Base-by-base conservation (phyloP, 2,888 invertebrate genomes). In the Scrobipalpa costella region DNA sequence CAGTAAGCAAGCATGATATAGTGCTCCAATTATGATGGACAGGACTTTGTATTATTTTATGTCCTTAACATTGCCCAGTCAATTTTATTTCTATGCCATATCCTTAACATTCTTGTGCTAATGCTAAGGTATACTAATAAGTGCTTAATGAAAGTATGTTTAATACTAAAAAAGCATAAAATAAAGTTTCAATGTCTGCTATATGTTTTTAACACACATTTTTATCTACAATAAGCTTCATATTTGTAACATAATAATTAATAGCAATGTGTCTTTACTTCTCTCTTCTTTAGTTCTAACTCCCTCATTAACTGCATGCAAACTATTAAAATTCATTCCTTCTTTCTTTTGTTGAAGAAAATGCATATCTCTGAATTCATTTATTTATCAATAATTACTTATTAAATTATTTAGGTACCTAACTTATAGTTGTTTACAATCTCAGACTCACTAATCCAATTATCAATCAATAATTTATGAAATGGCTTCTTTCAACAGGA, bases 91-190 rank as follows among this genome's bases (percentile, higher is more conserved):
- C 63, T 67, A 67, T 85, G 86, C 87, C 87, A 87, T 87, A 88
- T 80, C 86, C 87, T 83, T 79, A 80, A 79, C 86, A 87, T 87
- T 86, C 76, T 73, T 67, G 70, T 81, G 82, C 70, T 71, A 49
- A 59, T 33, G 36, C 36, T 34, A 11, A 19, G 3, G 13, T 27
- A 27, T 27, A 40, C 9, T 50, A 21, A 11, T 11, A 50, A 50
- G 19, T 11, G 6, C n/a, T 47, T n/a, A 47, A 47, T 6, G 1
- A 1, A 36, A 11, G 36, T 11, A 9, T 3, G 34, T 36, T 13
- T 40, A 13, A 40, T 13, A n/a, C n/a, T n/a, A n/a, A n/a, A 9
- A 15, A 44, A n/a, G n/a, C n/a, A n/a, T 15, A 15, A 7, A 6
- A 44, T 6, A 15, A 44, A 44, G 15, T 44, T 15, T 15, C 15